A percentile compares a stretch with the other conserved stretches of the same genome.
Evolutionary conservation across 1,140 invertebrate genomes (phyloP).

Genomic region (Trichomalopsis sarcophagae): DNA sequence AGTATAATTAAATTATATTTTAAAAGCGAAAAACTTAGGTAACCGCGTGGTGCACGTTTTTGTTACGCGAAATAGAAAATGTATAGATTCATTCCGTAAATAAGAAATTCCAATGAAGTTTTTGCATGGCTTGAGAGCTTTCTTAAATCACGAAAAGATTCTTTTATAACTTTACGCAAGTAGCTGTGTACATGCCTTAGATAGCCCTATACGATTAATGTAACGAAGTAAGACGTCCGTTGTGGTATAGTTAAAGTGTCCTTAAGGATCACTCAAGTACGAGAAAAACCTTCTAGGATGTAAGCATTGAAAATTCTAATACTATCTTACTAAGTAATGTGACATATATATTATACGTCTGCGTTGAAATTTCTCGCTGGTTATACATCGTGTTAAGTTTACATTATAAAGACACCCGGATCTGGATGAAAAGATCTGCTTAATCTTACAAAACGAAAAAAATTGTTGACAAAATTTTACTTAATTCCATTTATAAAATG

Average conservation of each 20-base stretch:
- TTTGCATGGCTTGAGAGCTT: background rate
- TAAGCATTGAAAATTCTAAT: constrained; percentile 37
- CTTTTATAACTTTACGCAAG: constrained; percentile 25
- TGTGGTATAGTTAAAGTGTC: constrained; percentile 26
- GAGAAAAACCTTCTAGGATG: constrained; percentile 28
- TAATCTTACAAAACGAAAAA: background rate
- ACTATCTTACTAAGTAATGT: constrained; percentile 9
- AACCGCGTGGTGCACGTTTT: no score
- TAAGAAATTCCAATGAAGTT: background rate
- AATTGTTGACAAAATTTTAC: background rate
- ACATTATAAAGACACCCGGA: no score
- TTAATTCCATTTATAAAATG: constrained; percentile 3
- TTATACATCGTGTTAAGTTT: background rate
- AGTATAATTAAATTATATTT: no score
- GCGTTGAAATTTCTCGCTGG: background rate
- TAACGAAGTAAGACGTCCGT: constrained; percentile 17
- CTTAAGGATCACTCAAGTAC: constrained; percentile 29
- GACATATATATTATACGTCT: background rate
- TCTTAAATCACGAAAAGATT: background rate
- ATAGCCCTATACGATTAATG: background rate
- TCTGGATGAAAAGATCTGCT: background rate
- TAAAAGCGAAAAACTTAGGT: no score
- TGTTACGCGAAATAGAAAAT: no score
- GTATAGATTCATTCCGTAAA: background rate
- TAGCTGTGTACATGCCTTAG: constrained; percentile 10